These are phyloP conservation scores for Hetaerina titia DNA, from an alignment of 2,888 invertebrate species.

Conservation along the genomic window DNA sequence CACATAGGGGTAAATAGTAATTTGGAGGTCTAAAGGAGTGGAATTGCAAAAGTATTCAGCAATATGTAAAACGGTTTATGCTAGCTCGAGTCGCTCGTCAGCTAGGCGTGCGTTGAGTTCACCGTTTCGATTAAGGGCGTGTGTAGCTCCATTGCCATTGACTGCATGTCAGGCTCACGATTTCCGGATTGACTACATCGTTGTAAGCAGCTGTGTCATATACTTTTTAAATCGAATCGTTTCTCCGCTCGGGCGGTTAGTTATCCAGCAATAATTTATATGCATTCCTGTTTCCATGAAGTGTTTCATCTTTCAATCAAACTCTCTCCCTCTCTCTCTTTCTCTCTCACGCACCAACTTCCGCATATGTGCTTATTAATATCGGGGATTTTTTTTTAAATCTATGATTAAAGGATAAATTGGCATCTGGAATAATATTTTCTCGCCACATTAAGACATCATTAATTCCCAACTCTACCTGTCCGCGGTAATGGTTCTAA, in stretches of 20 bases:
- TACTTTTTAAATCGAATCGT: no score
- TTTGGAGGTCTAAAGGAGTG: no score
- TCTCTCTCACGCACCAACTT: not conserved
- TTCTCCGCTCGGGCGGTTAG: not conserved
- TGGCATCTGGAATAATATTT: constrained; percentile 7
- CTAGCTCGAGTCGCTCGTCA: no score
- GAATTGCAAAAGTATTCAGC: no score
- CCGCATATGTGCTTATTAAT: not conserved
- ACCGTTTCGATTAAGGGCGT: no score
- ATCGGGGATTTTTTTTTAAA: not conserved
- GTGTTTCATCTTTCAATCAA: not conserved
- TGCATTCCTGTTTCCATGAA: not conserved
- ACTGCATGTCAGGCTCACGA: no score
- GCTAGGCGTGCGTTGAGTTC: no score
- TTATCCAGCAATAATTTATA: not conserved
- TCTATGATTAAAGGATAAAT: not conserved
- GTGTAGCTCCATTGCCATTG: no score
- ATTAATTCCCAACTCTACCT: not conserved
- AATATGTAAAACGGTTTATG: no score
- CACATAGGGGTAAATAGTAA: no score
- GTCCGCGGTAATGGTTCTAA: not conserved
- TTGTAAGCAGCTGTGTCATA: no score
- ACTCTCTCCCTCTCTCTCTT: not conserved
- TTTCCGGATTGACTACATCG: no score
- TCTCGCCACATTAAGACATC: not conserved